These are phyloP conservation scores for Phenacoccus solenopsis DNA, from an alignment of 1,140 invertebrate species.

Conservation along the genomic window DNA sequence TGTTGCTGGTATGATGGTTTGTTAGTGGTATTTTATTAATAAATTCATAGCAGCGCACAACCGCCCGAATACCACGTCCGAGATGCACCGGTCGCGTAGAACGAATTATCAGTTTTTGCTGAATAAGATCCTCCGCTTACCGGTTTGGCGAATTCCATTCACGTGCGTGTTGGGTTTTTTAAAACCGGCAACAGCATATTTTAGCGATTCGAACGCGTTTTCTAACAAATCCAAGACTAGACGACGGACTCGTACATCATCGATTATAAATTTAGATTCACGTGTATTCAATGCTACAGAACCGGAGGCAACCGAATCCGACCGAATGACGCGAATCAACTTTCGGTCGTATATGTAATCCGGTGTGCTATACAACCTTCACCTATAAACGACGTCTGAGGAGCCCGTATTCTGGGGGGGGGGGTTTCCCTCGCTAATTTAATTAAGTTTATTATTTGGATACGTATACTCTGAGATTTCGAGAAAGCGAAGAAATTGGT, in stretches of 20 bases:
- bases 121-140: neutral
- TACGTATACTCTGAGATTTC: too few relatives aligned
- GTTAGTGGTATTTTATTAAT: too few relatives aligned
- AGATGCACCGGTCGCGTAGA: neutral
- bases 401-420: too few relatives aligned
- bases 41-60: too few relatives aligned
- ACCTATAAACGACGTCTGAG: neutral
- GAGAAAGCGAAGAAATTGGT: too few relatives aligned
- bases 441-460: too few relatives aligned
- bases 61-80: too few relatives aligned
- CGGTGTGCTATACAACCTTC: neutral
- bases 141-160: neutral
- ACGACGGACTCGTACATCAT: neutral
- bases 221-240: neutral
- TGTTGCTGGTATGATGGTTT: too few relatives aligned
- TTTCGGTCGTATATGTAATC: neutral
- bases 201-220: neutral
- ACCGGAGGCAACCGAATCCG: neutral
- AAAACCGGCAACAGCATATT: neutral
- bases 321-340: neutral
- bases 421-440: too few relatives aligned
- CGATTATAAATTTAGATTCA: slow-evolving; percentile 3
- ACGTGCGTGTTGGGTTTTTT: neutral
- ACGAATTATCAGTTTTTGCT: neutral
- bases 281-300: neutral